phyloP scores from a whole-genome alignment of 2,113 vertebrate species.

The Laticauda laticaudata region DNA sequence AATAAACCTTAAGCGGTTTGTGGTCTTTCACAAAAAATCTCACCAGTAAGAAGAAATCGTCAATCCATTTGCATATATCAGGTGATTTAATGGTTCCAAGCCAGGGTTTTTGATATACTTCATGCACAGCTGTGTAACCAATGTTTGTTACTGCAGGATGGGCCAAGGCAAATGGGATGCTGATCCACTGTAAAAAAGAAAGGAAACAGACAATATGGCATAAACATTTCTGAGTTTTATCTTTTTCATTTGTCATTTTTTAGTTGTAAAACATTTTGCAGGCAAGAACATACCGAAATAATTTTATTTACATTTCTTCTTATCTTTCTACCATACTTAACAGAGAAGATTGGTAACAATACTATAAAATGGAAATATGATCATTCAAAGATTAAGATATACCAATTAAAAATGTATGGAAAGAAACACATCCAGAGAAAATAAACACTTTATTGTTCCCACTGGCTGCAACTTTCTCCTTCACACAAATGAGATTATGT shows the following conservation, averaged over 20 bases:
- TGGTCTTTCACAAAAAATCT: conserved; percentile 19
- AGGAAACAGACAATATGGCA: conserved; percentile 25
- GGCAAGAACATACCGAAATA: neutral
- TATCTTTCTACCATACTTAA: neutral
- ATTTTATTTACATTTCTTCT: neutral
- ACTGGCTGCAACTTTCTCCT: neutral
- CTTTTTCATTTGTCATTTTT: conserved; percentile 21
- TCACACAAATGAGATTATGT: neutral
- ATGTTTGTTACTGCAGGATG: conserved; percentile 92
- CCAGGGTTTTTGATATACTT: conserved; percentile 87
- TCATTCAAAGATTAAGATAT: neutral
- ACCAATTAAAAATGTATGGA: neutral
- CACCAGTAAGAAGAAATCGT: conserved; percentile 90
- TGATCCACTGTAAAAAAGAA: conserved; percentile 87
- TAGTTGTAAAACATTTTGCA: conserved; percentile 16
- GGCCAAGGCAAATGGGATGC: conserved; percentile 90
- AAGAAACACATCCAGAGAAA: neutral
- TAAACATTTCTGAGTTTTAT: neutral
- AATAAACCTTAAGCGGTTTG: neutral
- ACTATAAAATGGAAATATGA: neutral
- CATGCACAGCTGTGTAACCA: conserved; percentile 78
- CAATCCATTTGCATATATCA: conserved; percentile 87
- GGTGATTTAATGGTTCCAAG: conserved; percentile 79
- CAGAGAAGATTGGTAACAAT: neutral
- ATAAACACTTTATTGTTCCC: neutral